These are phyloP conservation scores for Nyctalus aviator DNA, from an alignment of 2,797 vertebrate species.

Conservation along the genomic window DNA sequence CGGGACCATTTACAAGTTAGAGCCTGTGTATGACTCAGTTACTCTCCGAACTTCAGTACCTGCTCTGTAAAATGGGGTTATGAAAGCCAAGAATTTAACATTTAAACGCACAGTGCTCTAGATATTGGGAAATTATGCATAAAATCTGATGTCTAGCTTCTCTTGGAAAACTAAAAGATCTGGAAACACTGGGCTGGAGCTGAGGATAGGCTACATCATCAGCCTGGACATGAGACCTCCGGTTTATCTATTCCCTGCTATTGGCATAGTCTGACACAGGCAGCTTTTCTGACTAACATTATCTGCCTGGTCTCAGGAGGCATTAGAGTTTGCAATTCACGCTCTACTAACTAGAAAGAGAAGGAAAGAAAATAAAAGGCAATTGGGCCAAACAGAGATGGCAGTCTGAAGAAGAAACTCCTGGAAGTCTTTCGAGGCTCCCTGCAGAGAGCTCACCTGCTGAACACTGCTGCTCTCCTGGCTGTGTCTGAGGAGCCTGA, in stretches of 20 bases:
- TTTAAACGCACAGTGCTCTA: neutral
- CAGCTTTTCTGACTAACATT: neutral
- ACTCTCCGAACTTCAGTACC: neutral
- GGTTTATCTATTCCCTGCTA: neutral
- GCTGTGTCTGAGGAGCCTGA: constrained; percentile 88
- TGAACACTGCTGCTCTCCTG: constrained; percentile 85
- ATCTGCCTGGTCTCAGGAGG: neutral
- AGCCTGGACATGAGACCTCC: neutral
- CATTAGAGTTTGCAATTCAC: neutral
- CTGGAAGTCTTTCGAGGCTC: neutral
- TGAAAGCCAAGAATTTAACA: neutral
- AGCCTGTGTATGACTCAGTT: neutral
- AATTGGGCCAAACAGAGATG: constrained; percentile 29
- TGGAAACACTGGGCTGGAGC: neutral
- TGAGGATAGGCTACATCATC: neutral
- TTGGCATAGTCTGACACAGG: neutral
- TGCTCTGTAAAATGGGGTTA: neutral
- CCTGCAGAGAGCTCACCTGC: constrained; percentile 86
- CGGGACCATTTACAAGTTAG: neutral
- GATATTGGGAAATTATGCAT: neutral
- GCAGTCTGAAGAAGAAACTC: neutral
- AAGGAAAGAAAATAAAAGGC: constrained; percentile 27
- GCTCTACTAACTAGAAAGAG: neutral
- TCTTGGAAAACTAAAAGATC: constrained; percentile 22
- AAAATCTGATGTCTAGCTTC: constrained; percentile 55